A percentile compares a stretch with the other conserved stretches of the same genome.
These are phyloP conservation scores for Garrulus glandarius DNA, from an alignment of 2,797 vertebrate species.

Conservation along the genomic window DNA sequence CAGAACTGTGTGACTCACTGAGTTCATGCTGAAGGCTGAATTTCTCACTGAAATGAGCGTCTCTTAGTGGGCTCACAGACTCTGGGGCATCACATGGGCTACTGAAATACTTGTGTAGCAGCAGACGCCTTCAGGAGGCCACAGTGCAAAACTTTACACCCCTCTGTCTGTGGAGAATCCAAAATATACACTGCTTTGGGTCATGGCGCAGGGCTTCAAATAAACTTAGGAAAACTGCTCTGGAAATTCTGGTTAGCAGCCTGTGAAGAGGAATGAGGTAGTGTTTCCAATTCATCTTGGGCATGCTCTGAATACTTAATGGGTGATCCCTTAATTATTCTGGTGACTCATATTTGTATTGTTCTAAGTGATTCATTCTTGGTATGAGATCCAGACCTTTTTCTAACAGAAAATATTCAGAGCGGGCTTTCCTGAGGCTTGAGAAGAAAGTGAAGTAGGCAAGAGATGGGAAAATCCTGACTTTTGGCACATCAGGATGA, in stretches of 20 bases:
- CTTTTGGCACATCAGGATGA: background rate
- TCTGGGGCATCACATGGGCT: background rate
- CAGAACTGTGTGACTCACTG: background rate
- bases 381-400: background rate
- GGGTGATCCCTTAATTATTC: background rate
- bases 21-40: background rate
- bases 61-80: background rate
- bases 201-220: background rate
- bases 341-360: background rate
- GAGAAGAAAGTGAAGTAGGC: background rate
- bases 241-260: background rate
- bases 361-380: background rate
- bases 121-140: background rate
- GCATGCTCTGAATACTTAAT: background rate
- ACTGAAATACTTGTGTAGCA: background rate
- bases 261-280: background rate
- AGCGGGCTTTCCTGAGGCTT: background rate
- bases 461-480: background rate
- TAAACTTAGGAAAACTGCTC: background rate
- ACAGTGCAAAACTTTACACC: background rate
- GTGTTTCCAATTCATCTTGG: background rate
- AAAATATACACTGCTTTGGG: background rate
- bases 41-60: background rate
- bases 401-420: background rate
- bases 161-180: background rate